Conservation (phyloP, 35 echinoderm and acorn worm genomes). For the Lytechinus pictus region DNA sequence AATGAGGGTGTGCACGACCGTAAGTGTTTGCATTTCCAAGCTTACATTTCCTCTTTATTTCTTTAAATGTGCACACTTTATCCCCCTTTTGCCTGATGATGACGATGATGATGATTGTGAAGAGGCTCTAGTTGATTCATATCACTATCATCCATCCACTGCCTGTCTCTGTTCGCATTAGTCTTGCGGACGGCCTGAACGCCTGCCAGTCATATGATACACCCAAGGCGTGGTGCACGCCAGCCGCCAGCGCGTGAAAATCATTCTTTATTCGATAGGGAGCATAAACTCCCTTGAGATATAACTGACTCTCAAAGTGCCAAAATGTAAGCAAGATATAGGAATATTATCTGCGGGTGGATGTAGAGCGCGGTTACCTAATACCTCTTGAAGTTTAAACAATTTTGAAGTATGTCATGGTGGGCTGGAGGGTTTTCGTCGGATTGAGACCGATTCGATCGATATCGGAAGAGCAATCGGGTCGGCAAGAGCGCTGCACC, state of each 20-base stretch:
- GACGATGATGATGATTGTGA: not conserved
- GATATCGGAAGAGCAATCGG: slow-evolving; percentile 22
- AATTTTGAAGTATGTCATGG: slow-evolving; percentile 45
- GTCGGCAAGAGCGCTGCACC: not conserved
- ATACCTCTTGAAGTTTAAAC: slow-evolving; percentile 31
- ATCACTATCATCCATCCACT: not conserved
- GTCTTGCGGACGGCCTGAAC: slow-evolving; percentile 17
- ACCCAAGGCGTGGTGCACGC: slow-evolving; percentile 48
- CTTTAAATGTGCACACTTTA: not conserved
- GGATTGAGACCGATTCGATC: slow-evolving; percentile 25
- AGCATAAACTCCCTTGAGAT: slow-evolving; percentile 55
- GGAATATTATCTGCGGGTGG: slow-evolving; percentile 32
- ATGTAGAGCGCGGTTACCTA: slow-evolving; percentile 35
- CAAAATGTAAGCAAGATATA: not conserved
- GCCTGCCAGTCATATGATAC: slow-evolving; percentile 34
- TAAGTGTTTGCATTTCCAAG: too few species aligned
- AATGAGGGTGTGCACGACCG: not conserved
- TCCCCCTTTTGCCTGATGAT: not conserved
- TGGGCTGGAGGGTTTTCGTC: not conserved
- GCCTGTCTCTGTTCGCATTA: not conserved
- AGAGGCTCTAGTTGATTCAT: not conserved
- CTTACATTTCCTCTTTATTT: not conserved
- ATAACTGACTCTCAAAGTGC: slow-evolving; percentile 49
- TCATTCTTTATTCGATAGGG: slow-evolving; percentile 51
- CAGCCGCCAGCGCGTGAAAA: not conserved